phyloP scores from a whole-genome alignment of 2,797 vertebrate species.

The Typhlichthys subterraneus region DNA sequence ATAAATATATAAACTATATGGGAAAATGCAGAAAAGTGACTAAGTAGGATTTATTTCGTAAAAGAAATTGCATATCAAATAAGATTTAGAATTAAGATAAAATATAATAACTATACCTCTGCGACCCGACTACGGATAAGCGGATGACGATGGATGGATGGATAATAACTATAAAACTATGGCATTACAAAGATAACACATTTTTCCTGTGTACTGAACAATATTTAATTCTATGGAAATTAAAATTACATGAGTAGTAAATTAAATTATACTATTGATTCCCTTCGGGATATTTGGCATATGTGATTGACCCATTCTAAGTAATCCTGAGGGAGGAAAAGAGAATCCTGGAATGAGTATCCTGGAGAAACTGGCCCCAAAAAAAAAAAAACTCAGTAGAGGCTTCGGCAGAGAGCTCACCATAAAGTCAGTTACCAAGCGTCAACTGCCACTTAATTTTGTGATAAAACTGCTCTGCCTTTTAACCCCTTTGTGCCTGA shows the following conservation, averaged over 20 bases:
- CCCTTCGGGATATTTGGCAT: too few relatives aligned
- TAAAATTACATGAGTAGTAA: background rate
- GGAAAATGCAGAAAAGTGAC: too few relatives aligned
- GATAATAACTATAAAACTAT: too few relatives aligned
- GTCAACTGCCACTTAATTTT: constrained; percentile 52
- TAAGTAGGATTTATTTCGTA: too few relatives aligned
- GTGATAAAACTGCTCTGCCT: constrained; percentile 54
- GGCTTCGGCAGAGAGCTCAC: constrained; percentile 16
- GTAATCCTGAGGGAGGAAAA: constrained; percentile 1
- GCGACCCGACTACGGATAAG: too few relatives aligned
- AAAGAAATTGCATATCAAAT: too few relatives aligned
- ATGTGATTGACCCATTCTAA: background rate
- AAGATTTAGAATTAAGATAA: too few relatives aligned
- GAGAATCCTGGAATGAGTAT: constrained; percentile 13
- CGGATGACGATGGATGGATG: too few relatives aligned
- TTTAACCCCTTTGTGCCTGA: constrained; percentile 11
- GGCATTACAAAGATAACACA: too few relatives aligned
- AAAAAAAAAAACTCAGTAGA: constrained; percentile 16
- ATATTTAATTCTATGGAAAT: background rate
- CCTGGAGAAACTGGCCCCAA: background rate
- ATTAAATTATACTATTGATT: background rate
- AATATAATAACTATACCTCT: too few relatives aligned
- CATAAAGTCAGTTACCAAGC: constrained; percentile 11
- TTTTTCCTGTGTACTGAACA: too few relatives aligned
- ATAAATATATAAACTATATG: too few relatives aligned